Evolutionary conservation across 2,888 invertebrate species (phyloP).

Genomic region (Ferdinandea cuprea): DNA sequence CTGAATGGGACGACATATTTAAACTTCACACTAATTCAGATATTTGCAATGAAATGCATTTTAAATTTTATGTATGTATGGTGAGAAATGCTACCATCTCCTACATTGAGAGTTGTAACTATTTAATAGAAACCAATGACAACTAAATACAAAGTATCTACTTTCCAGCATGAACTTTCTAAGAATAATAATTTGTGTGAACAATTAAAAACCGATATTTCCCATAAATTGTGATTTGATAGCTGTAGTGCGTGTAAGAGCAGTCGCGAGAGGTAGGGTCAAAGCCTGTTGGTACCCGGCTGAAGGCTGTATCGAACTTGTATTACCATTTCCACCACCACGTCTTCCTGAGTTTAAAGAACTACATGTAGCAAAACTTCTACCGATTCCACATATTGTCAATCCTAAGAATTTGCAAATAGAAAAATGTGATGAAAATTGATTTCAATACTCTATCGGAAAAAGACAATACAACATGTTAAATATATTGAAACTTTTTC

Average conservation of each 20-base stretch:
- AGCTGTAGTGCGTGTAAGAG: slow-evolving; percentile 81
- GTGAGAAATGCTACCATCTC: too few species aligned
- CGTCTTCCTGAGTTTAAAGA: slow-evolving; percentile 79
- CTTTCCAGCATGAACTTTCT: slow-evolving; percentile 1
- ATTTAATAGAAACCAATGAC: too few species aligned
- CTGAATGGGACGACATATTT: too few species aligned
- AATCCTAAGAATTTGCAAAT: slow-evolving; percentile 81
- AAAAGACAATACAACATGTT: background rate
- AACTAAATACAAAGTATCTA: background rate
- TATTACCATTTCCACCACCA: slow-evolving; percentile 77
- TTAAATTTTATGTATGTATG: too few species aligned
- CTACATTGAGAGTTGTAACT: too few species aligned
- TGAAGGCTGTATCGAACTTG: slow-evolving; percentile 78
- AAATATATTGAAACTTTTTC: slow-evolving; percentile 3
- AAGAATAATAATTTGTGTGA: slow-evolving; percentile 31
- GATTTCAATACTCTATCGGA: background rate
- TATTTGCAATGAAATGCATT: too few species aligned
- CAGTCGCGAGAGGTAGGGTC: slow-evolving; percentile 81
- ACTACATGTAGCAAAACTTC: slow-evolving; percentile 82
- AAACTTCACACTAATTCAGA: too few species aligned
- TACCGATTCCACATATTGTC: slow-evolving; percentile 83
- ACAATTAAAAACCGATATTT: slow-evolving; percentile 82
- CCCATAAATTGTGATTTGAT: slow-evolving; percentile 83
- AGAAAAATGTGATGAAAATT: slow-evolving; percentile 2
- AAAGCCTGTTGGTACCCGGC: slow-evolving; percentile 81